Evolutionary conservation across 1,140 invertebrate species (phyloP).

Genomic region (Sitophilus oryzae): DNA sequence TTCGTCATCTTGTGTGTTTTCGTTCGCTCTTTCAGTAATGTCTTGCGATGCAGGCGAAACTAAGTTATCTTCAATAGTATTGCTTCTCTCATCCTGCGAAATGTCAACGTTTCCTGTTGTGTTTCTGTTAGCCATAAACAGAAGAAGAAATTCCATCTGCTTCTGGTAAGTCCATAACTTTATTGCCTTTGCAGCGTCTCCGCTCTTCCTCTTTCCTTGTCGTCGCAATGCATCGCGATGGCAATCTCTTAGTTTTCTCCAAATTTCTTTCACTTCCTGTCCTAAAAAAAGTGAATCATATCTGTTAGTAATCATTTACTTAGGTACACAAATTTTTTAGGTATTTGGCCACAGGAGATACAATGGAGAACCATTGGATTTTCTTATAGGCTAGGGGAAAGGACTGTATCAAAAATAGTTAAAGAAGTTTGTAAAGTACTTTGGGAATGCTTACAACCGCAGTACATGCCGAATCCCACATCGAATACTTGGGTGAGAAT

Average conservation of each 20-base stretch:
- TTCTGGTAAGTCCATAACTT: constrained; percentile 22
- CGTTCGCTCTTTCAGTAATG: too few species aligned
- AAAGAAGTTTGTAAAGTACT: constrained; percentile 28
- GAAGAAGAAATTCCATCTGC: constrained; percentile 20
- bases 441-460: constrained; percentile 32
- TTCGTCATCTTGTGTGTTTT: too few species aligned
- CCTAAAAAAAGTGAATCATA: too few species aligned
- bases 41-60: neutral
- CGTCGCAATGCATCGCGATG: constrained; percentile 7
- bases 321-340: neutral
- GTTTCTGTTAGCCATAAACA: constrained; percentile 16
- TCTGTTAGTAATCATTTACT: too few species aligned
- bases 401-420: constrained; percentile 31
- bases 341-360: constrained; percentile 22
- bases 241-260: neutral
- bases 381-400: constrained; percentile 30
- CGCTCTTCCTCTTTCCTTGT: constrained; percentile 21
- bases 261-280: constrained; percentile 4
- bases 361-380: constrained; percentile 22
- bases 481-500: constrained; percentile 32
- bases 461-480: constrained; percentile 26
- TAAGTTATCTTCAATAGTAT: neutral
- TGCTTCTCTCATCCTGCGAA: neutral
- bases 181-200: constrained; percentile 11
- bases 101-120: neutral